These are phyloP conservation scores for Cydia splendana DNA, from an alignment of 1,140 invertebrate genomes.

Conservation along the genomic window DNA sequence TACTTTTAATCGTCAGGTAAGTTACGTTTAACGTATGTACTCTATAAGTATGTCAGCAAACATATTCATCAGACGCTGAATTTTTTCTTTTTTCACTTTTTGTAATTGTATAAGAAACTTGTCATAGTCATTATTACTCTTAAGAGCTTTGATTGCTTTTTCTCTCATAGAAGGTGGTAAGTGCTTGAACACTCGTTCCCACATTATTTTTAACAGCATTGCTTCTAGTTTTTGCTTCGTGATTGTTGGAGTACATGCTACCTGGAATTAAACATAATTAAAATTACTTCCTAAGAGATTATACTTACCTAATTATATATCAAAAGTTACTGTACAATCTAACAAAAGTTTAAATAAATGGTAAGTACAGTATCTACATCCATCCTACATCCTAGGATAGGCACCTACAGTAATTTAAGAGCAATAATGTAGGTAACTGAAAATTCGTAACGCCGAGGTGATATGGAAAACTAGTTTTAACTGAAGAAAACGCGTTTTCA, in stretches of 20 bases:
- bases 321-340: no score
- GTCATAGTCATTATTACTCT: constrained; percentile 51
- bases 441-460: no score
- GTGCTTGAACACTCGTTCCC: constrained; percentile 60
- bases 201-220: constrained; percentile 63
- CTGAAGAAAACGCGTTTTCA: no score
- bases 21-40: constrained; percentile 48
- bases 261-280: constrained; percentile 44
- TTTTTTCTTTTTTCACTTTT: constrained; percentile 58
- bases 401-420: no score
- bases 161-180: constrained; percentile 56
- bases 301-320: no score
- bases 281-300: background rate
- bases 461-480: no score
- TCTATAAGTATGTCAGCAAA: constrained; percentile 60
- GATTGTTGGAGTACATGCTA: constrained; percentile 38
- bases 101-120: constrained; percentile 51
- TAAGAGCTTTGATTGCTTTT: constrained; percentile 52
- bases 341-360: no score
- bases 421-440: no score
- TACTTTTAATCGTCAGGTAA: background rate
- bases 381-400: no score
- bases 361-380: no score
- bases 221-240: constrained; percentile 60
- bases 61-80: constrained; percentile 53